Conservation (phyloP, 2,888 invertebrate species). For the Lasioglossum lativentre region DNA sequence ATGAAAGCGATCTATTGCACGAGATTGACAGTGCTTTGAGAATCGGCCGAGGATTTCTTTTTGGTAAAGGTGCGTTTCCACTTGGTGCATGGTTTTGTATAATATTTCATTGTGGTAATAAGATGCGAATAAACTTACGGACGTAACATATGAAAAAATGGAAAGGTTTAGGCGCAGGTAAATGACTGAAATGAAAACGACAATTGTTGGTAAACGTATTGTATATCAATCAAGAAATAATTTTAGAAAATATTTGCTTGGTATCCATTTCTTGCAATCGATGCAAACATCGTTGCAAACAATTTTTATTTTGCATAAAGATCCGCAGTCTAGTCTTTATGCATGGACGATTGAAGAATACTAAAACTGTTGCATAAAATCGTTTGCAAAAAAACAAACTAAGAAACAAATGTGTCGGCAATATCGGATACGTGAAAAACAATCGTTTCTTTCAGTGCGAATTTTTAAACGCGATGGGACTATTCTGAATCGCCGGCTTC, state of each 20-base stretch:
- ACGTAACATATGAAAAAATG: neutral
- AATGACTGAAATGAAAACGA: neutral
- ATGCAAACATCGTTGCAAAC: too few relatives aligned
- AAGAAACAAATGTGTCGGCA: neutral
- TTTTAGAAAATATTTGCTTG: too few relatives aligned
- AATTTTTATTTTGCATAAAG: too few relatives aligned
- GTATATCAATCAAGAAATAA: too few relatives aligned
- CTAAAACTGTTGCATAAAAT: neutral
- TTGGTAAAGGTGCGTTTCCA: conserved; percentile 84
- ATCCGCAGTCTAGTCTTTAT: too few relatives aligned
- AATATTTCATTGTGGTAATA: neutral
- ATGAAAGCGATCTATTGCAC: conserved; percentile 85
- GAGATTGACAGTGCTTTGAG: conserved; percentile 88
- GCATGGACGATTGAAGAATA: neutral
- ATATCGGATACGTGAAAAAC: neutral
- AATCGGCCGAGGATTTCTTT: conserved; percentile 88
- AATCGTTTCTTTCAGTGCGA: conserved; percentile 11
- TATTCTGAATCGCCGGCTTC: conserved; percentile 59
- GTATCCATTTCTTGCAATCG: too few relatives aligned
- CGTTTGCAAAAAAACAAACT: neutral
- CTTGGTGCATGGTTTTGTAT: conserved; percentile 16
- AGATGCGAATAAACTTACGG: neutral
- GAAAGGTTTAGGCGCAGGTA: neutral
- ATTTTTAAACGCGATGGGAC: conserved; percentile 30
- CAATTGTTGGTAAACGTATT: neutral